Base-by-base conservation (phyloP, 2,888 invertebrate genomes). In the Dioctria linearis region DNA sequence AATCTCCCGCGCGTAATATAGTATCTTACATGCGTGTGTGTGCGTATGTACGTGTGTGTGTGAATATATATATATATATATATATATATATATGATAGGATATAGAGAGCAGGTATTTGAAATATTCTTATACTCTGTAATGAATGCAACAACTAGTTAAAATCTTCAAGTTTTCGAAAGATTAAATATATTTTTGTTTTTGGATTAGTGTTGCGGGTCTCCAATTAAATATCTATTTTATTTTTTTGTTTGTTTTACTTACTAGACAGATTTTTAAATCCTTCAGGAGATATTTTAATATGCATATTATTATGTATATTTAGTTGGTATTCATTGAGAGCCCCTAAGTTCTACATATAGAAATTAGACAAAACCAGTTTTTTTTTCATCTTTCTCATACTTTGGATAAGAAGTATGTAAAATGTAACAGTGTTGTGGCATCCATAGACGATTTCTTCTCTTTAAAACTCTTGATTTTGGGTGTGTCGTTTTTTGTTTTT, bases 61-160 rank as follows among this genome's bases (percentile, higher is more conserved):
- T n/a, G n/a, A n/a, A n/a, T n/a, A 54, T 54, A 54, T 54, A n/a
- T n/a, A 54, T 11, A 54, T 11, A 5, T 11, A 11, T 54, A 11
- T 11, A 54, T 4, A 6, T 37, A 61, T 37, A 8, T 25, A 61
- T 37, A 5, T 25, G 37, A 25, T 61, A 39, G 4, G 5, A 39
- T 61, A 59, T 59, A 11, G 5, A 5, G 13, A 5, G 8, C 3
- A 11, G 59, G 13, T 5, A 46, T 46, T 46, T 46, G 25, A 51
- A 51, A 11, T 6, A 51, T 51, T 9, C 51, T 11, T 11, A 51
- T 51, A 5, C 59, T 46, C 9, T 71, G 40, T 71, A 73, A 73
- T 73, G 73, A 73, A 73, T 73, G 73, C 73, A 73, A 59, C 73
- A 73, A 73, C 40, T 73, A 73, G 73, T 42, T 73, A 42, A 57